Conservation (phyloP, 53 echinoderm and acorn worm species). For the Echinarachnius parma region DNA sequence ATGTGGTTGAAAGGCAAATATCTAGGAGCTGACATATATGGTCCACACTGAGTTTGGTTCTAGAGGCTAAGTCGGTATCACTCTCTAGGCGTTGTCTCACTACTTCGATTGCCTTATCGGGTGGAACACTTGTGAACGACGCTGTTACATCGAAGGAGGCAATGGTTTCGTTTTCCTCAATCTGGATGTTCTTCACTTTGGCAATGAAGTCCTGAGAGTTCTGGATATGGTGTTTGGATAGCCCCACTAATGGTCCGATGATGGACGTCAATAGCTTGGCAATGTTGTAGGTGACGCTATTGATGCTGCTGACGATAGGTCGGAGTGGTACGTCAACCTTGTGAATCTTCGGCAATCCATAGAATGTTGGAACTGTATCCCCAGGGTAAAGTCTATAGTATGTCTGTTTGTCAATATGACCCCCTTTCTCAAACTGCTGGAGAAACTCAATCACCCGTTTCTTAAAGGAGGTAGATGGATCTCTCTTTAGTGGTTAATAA, state of each 20-base stretch:
- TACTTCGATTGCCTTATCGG: slow-evolving; percentile 25
- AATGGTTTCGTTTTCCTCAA: slow-evolving; percentile 15
- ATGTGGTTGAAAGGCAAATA: slow-evolving; percentile 5
- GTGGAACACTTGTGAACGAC: slow-evolving; percentile 49
- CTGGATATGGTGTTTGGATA: slow-evolving; percentile 26
- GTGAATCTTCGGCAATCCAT: slow-evolving; percentile 35
- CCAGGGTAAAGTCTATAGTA: slow-evolving; percentile 23
- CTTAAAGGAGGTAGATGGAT: slow-evolving; percentile 21
- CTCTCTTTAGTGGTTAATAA: slow-evolving; percentile 18
- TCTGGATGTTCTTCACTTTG: slow-evolving; percentile 29
- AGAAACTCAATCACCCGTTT: slow-evolving; percentile 17
- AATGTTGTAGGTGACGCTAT: slow-evolving; percentile 56
- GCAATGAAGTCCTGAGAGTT: slow-evolving; percentile 43
- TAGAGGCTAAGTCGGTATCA: background rate
- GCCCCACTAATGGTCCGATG: slow-evolving; percentile 45
- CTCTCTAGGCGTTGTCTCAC: slow-evolving; percentile 4
- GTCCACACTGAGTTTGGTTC: slow-evolving; percentile 2
- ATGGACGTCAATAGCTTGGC: slow-evolving; percentile 47
- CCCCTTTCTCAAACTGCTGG: slow-evolving; percentile 21
- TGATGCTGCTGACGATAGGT: slow-evolving; percentile 48
- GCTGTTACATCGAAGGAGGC: slow-evolving; percentile 44
- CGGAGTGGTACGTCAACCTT: slow-evolving; percentile 40
- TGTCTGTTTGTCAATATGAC: slow-evolving; percentile 24
- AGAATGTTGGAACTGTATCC: slow-evolving; percentile 2
- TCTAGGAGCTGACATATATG: slow-evolving; percentile 11